A percentile compares a stretch with the other conserved stretches of the same genome.
These are phyloP conservation scores for Palythoa grandiflora DNA, from an alignment of 92 coral and sea anemone species.

Conservation along the genomic window DNA sequence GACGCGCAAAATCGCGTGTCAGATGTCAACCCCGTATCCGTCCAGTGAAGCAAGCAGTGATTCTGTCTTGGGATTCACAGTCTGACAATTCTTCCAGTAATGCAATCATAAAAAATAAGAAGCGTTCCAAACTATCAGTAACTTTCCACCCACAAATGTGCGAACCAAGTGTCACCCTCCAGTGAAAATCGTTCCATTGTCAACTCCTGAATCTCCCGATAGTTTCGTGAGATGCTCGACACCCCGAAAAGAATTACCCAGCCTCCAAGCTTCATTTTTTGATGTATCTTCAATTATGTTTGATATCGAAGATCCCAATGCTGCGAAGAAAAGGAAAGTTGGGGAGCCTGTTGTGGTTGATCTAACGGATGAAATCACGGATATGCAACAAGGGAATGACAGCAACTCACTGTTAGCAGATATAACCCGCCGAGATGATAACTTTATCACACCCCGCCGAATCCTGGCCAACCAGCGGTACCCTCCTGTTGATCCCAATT, in stretches of 20 bases:
- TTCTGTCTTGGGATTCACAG: too few species aligned
- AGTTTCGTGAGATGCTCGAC: not conserved
- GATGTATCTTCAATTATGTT: not conserved
- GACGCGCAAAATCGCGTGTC: not conserved
- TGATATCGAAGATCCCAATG: not conserved
- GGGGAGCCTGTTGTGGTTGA: conserved; percentile 3
- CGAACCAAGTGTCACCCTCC: not conserved
- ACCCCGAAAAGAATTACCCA: not conserved
- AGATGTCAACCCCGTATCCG: not conserved
- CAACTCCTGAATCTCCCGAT: not conserved
- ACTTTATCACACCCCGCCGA: not conserved
- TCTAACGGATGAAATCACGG: not conserved
- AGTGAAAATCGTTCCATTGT: not conserved
- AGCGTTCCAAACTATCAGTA: not conserved
- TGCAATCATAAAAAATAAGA: not conserved
- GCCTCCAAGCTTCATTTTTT: not conserved
- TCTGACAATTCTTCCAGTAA: too few species aligned
- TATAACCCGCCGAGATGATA: not conserved
- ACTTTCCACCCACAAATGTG: not conserved
- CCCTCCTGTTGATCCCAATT: conserved; percentile 9
- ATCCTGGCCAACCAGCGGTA: not conserved
- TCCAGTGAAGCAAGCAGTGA: not conserved
- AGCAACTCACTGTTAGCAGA: conserved; percentile 19
- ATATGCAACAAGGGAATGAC: not conserved
- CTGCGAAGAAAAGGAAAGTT: not conserved